Evolutionary conservation across 2,113 vertebrate species (phyloP).

Genomic region (Gila orcuttii): DNA sequence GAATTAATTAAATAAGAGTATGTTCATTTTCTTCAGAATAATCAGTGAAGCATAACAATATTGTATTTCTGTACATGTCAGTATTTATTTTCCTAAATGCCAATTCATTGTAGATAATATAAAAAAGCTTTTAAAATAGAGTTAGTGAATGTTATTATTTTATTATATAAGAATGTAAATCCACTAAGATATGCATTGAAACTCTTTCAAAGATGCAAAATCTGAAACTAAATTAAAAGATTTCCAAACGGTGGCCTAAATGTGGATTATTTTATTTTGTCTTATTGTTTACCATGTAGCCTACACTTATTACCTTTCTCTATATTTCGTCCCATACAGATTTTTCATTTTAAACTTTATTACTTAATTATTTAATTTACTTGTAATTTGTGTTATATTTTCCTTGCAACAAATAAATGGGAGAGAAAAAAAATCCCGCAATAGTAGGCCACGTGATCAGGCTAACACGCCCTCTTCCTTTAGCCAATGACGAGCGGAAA

Average conservation of each 20-base stretch:
- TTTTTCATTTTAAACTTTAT: too few species aligned
- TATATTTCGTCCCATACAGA: neutral
- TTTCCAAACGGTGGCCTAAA: too few species aligned
- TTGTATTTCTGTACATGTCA: too few species aligned
- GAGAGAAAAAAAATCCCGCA: neutral
- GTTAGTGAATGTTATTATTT: neutral
- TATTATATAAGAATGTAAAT: neutral
- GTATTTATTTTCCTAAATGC: neutral
- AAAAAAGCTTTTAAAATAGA: neutral
- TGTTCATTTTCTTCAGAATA: too few species aligned
- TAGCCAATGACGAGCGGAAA: conserved; percentile 57
- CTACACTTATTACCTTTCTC: neutral
- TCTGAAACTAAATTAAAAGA: neutral
- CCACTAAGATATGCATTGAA: neutral
- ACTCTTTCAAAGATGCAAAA: neutral
- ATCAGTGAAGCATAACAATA: too few species aligned
- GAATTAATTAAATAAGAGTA: too few species aligned
- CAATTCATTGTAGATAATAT: neutral
- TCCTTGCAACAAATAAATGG: neutral
- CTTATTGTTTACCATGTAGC: neutral
- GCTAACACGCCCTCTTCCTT: conserved; percentile 30
- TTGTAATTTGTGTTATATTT: neutral
- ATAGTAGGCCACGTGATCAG: neutral
- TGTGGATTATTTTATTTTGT: neutral
- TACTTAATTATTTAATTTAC: too few species aligned